A percentile compares a stretch with the other conserved stretches of the same genome.
Evolutionary conservation across 1,140 invertebrate genomes (phyloP).

Genomic region (Panonychus citri): DNA sequence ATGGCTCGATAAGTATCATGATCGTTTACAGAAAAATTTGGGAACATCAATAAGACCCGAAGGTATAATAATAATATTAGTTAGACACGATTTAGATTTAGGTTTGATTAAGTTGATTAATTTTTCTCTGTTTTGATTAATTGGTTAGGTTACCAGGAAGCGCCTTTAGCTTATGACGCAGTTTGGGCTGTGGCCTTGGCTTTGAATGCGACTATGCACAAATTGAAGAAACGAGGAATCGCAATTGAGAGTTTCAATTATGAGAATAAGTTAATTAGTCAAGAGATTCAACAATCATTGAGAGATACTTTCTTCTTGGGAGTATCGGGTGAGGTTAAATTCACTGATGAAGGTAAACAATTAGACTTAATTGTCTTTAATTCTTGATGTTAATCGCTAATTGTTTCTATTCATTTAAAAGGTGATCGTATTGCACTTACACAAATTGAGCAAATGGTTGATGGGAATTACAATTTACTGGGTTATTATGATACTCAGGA

Average conservation of each 20-base stretch:
- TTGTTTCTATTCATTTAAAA: conserved; percentile 25
- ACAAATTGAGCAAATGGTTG: conserved; percentile 85
- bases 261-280: conserved; percentile 73
- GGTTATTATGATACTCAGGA: conserved; percentile 87
- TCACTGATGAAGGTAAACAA: conserved; percentile 4
- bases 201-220: conserved; percentile 84
- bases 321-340: conserved; percentile 37
- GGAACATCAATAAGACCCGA: background rate
- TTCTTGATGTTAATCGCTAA: conserved; percentile 27
- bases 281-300: conserved; percentile 93
- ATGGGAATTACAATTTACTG: conserved; percentile 80
- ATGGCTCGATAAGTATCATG: conserved; percentile 31
- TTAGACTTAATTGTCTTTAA: conserved; percentile 13
- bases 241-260: conserved; percentile 93
- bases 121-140: no score
- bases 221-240: conserved; percentile 44
- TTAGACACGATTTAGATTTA: no score
- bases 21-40: background rate
- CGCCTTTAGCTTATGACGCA: conserved; percentile 92
- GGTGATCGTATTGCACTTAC: conserved; percentile 96
- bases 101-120: no score
- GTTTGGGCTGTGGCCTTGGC: conserved; percentile 93
- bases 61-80: background rate
- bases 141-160: conserved; percentile 64
- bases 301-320: conserved; percentile 67